Base-by-base conservation (phyloP, 2,797 vertebrate species). In the Anableps anableps region DNA sequence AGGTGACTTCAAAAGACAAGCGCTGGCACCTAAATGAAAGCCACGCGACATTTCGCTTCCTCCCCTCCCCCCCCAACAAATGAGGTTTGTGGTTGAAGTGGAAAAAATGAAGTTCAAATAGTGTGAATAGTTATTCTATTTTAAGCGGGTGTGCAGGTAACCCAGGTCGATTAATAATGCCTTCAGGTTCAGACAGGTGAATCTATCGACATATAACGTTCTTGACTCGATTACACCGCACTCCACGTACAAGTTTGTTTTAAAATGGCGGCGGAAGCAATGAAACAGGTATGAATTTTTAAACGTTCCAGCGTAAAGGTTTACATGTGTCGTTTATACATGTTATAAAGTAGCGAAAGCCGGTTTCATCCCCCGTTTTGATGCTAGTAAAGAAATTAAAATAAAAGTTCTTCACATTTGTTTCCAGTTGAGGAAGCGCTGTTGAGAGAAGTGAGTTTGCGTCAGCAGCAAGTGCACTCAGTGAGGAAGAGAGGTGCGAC, bases 221-320 rank as follows among this genome's bases (percentile, higher is more conserved):
- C 93, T 84, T 74, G 68, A 77, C 92, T 95, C 93, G 93, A 95
- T 93, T 95, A 86, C 88, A 73, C 68, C 48, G 64, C 87, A 78
- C 88, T 92, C 80, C 60, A 80, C 13, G 78, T 72, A 84, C 80
- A 95, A 95, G 88, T 94, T 94, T 94, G 84, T 90, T 95, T 96
- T 96, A 97, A 97, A 95, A 97, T 97, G 97, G 97, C 96, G 95
- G 93, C 94, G 94, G 91, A 93, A 92, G 90, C 94, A 64, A 82
- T 74, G 85, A 90, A 64, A 91, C 95, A 96, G 96, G 96, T 96
- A 95, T 34, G 81, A 88, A 76, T 58, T 23, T 21, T 50, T 50
- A 74, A 66, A 80, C 64, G 79, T 58, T 71, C 29, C 36, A 41
- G 76, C 41, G 55, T 76, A 93, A 92, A 88, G 88, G 81, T 14